Evolutionary conservation across 2,888 invertebrate species (phyloP).

Genomic region (Apotomis turbidana): DNA sequence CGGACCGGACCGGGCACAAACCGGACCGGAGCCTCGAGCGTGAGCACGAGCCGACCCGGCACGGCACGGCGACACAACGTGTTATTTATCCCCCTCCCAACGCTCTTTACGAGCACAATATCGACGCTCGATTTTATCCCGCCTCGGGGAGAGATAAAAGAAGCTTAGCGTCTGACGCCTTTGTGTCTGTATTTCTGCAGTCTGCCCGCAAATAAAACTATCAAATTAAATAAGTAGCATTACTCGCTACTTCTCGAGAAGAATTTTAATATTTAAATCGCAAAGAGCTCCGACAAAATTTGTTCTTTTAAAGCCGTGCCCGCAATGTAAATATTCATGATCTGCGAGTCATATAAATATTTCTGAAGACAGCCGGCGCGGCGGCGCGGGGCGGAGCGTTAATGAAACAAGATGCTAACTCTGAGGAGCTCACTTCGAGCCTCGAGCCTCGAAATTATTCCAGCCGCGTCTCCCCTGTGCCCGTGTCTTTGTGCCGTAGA

Average conservation of each 20-base stretch:
- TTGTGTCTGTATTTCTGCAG: slow-evolving; percentile 47
- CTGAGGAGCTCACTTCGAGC: slow-evolving; percentile 60
- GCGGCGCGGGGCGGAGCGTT: slow-evolving; percentile 51
- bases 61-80: slow-evolving; percentile 57
- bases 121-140: slow-evolving; percentile 67
- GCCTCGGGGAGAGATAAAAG: slow-evolving; percentile 67
- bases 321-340: slow-evolving; percentile 75
- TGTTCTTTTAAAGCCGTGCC: slow-evolving; percentile 57
- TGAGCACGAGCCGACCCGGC: slow-evolving; percentile 44
- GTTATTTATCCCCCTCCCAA: slow-evolving; percentile 73
- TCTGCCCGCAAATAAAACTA: slow-evolving; percentile 60
- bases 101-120: slow-evolving; percentile 73
- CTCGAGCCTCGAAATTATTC: slow-evolving; percentile 72
- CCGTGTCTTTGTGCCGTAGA: slow-evolving; percentile 65
- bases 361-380: slow-evolving; percentile 59
- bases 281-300: slow-evolving; percentile 59
- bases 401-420: slow-evolving; percentile 80
- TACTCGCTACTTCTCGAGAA: slow-evolving; percentile 47
- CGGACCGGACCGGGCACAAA: slow-evolving; percentile 13
- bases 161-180: slow-evolving; percentile 55
- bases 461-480: slow-evolving; percentile 56
- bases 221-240: slow-evolving; percentile 60
- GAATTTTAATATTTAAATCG: slow-evolving; percentile 54
- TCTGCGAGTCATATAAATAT: slow-evolving; percentile 72
- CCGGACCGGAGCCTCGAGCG: slow-evolving; percentile 10